phyloP scores from a whole-genome alignment of 2,113 vertebrate species.

The Hippopotamus amphibius region DNA sequence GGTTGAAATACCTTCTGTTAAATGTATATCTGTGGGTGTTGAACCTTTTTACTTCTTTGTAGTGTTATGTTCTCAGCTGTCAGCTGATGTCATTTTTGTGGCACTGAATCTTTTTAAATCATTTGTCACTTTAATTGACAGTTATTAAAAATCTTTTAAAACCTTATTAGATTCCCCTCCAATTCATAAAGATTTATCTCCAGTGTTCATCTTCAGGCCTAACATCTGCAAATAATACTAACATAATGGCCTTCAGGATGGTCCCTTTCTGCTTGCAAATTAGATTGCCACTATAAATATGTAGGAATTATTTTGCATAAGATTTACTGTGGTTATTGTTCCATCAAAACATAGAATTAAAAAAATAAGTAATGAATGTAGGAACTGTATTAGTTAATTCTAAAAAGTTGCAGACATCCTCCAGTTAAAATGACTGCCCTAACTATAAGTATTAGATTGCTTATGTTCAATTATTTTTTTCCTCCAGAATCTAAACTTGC shows the following conservation, averaged over 20 bases:
- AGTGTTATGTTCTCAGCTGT: slow-evolving; percentile 63
- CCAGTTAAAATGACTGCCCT: neutral
- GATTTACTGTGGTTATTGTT: neutral
- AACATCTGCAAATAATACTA: slow-evolving; percentile 52
- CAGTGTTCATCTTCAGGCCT: slow-evolving; percentile 44
- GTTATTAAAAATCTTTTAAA: slow-evolving; percentile 67
- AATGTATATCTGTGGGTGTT: slow-evolving; percentile 10
- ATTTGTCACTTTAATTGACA: slow-evolving; percentile 70
- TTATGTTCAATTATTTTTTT: neutral
- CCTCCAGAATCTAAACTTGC: neutral
- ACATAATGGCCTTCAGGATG: neutral
- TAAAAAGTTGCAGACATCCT: neutral
- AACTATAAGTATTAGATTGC: neutral
- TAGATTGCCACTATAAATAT: neutral
- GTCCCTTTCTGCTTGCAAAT: neutral
- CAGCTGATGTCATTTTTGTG: slow-evolving; percentile 62
- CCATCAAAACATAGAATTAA: neutral
- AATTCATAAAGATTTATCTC: neutral
- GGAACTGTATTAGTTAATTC: neutral
- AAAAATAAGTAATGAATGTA: neutral
- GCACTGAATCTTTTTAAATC: slow-evolving; percentile 61
- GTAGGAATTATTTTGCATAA: neutral
- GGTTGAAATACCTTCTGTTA: neutral
- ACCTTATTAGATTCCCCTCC: neutral
- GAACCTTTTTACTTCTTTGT: slow-evolving; percentile 74